Base-by-base conservation (phyloP, 2,113 vertebrate genomes). In the Poeciliopsis retropinna region DNA sequence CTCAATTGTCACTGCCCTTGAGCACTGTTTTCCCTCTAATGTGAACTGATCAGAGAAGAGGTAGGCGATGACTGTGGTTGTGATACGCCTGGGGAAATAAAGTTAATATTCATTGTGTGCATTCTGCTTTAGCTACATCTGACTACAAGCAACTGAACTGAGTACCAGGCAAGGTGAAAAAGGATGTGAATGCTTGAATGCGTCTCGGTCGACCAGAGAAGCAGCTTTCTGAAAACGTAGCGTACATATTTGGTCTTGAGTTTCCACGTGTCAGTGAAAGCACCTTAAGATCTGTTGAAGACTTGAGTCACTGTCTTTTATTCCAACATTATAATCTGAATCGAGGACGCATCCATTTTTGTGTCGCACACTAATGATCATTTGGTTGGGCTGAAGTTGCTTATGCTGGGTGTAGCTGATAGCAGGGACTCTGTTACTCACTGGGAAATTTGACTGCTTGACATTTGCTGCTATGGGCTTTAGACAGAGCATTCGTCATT, bases 21-120 rank as follows among this genome's bases (percentile, higher is more conserved):
- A 93, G 95, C 77, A 96, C 97, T 94, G 97, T 96, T 96, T 96
- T 98, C 97, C 97, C 96, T 95, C 95, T 95, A 94, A 98, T 97
- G 97, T 97, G 97, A 98, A 97, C 94, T 92, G 94, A 96, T 95
- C 91, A 80, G 79, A 88, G 80, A 77, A 82, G 78, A 76, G 70
- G 75, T 96, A 94, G 94, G 92, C 94, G 93, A 95, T 93, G 93
- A 93, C 93, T 96, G 95, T 83, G 72, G 83, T 64, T 57, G 70
- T 47, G 31, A 85, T 82, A 68, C 94, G 93, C 94, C 94, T 54
- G 94, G 94, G 39, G 93, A 95, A 96, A 77, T 37, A 37, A 76
- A 73, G 70, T 82, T 54, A 86, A 80, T 85, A 83, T 61, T 77
- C 75, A 75, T 39, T n/a, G 32, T 51, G 57, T 72, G 67, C 22